Evolutionary conservation across 2,888 invertebrate species (phyloP).

Genomic region (Apamea anceps): DNA sequence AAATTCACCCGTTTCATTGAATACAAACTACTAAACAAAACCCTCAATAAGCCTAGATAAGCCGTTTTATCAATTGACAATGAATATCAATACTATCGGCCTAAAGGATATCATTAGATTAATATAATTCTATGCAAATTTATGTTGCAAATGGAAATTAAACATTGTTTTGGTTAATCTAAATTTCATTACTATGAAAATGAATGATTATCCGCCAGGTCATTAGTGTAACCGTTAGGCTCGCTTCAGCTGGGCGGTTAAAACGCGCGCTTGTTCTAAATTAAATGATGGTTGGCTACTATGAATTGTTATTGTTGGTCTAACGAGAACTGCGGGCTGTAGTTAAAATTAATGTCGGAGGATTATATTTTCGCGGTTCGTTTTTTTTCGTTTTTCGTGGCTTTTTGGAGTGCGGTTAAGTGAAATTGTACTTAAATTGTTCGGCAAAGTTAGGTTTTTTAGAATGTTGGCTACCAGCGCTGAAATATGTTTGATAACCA

Average conservation of each 20-base stretch:
- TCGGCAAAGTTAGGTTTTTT: background rate
- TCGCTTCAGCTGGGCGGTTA: constrained; percentile 27
- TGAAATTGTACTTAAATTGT: background rate
- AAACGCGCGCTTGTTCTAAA: constrained; percentile 33
- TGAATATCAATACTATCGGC: constrained; percentile 24
- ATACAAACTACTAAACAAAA: constrained; percentile 12
- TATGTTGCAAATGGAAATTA: constrained; percentile 52
- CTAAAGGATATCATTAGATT: constrained; percentile 15
- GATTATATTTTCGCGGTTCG: constrained; percentile 11
- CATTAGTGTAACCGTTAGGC: constrained; percentile 61
- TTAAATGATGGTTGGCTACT: constrained; percentile 44
- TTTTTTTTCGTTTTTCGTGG: background rate
- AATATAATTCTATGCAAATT: constrained; percentile 32
- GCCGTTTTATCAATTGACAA: constrained; percentile 27
- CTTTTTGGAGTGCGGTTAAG: background rate
- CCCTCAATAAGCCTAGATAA: background rate
- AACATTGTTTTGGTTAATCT: constrained; percentile 61
- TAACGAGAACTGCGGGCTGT: constrained; percentile 27
- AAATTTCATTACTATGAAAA: constrained; percentile 65
- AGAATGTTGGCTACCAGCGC: background rate
- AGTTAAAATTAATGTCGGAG: constrained; percentile 36
- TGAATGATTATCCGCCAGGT: constrained; percentile 58
- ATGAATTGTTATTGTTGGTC: constrained; percentile 45
- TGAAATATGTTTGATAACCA: background rate
- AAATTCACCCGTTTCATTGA: constrained; percentile 3